Evolutionary conservation across 2,113 vertebrate species (phyloP).

Genomic region (Phyllostomus discolor): DNA sequence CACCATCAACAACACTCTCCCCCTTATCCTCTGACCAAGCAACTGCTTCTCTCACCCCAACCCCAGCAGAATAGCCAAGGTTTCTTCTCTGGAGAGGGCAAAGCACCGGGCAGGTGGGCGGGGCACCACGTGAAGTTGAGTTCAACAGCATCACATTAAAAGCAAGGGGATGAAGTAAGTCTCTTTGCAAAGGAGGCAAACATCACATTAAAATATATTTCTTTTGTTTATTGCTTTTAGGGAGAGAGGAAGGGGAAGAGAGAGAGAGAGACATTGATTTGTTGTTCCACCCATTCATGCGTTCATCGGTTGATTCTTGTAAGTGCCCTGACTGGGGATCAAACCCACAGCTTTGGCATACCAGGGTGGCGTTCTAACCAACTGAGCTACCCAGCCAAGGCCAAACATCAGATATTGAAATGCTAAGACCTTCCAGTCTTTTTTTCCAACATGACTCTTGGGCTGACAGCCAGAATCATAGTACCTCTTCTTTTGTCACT

Average conservation of each 20-base stretch:
- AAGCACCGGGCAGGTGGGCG: not conserved
- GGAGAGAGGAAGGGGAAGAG: too few species aligned
- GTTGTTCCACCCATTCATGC: too few species aligned
- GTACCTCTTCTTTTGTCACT: not conserved
- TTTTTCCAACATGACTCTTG: not conserved
- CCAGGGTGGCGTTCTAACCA: too few species aligned
- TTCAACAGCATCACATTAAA: not conserved
- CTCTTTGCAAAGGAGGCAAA: not conserved
- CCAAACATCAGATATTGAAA: too few species aligned
- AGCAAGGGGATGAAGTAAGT: not conserved
- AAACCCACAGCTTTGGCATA: too few species aligned
- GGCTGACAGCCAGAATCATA: not conserved
- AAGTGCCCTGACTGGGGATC: too few species aligned
- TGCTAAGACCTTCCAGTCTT: not conserved
- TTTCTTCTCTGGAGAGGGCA: not conserved
- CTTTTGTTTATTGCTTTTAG: too few species aligned
- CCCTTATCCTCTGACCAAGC: not conserved
- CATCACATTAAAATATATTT: too few species aligned
- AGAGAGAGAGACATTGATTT: too few species aligned
- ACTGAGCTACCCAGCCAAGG: too few species aligned
- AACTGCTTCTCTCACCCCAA: not conserved
- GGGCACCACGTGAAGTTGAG: accelerated
- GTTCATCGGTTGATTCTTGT: too few species aligned
- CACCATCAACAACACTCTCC: not conserved
- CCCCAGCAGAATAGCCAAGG: accelerated